Evolutionary conservation across 1,140 invertebrate genomes (phyloP).

Genomic region (Lordiphosa stackelbergi): DNA sequence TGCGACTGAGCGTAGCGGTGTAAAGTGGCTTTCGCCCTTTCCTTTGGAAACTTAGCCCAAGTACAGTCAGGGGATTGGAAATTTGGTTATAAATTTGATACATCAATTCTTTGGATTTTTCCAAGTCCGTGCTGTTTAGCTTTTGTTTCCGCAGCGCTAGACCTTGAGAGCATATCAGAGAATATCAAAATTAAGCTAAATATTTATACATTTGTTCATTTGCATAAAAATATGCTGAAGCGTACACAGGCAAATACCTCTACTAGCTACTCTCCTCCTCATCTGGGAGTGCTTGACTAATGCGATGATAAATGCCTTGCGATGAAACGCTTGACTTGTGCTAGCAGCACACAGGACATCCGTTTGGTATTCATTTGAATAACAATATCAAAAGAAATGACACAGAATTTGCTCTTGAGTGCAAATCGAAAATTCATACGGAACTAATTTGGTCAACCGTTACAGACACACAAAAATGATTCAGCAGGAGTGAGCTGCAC

Average conservation of each 20-base stretch:
- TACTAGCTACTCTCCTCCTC: slow-evolving; percentile 7
- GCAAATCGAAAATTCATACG: slow-evolving; percentile 24
- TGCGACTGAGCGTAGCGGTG: too few species aligned
- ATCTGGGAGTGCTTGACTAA: slow-evolving; percentile 54
- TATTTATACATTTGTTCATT: slow-evolving; percentile 32
- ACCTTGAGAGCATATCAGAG: too few species aligned
- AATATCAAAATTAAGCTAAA: not conserved
- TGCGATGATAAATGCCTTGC: slow-evolving; percentile 67
- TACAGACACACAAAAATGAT: slow-evolving; percentile 57
- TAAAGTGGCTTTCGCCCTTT: too few species aligned
- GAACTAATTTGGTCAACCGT: slow-evolving; percentile 71
- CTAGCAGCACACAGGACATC: slow-evolving; percentile 38
- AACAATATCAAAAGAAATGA: slow-evolving; percentile 50
- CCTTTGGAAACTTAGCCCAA: too few species aligned
- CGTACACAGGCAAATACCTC: slow-evolving; percentile 8
- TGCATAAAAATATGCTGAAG: slow-evolving; percentile 46
- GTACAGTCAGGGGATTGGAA: too few species aligned
- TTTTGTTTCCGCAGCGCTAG: too few species aligned
- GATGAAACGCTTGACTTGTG: slow-evolving; percentile 53
- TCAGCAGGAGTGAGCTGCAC: slow-evolving; percentile 19
- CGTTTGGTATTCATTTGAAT: slow-evolving; percentile 56
- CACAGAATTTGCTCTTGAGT: slow-evolving; percentile 35
- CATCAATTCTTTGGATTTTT: too few species aligned
- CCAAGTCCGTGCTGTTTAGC: too few species aligned
- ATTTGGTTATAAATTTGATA: too few species aligned